Evolutionary conservation across 2,888 invertebrate genomes (phyloP).

Genomic region (Hesperia comma): DNA sequence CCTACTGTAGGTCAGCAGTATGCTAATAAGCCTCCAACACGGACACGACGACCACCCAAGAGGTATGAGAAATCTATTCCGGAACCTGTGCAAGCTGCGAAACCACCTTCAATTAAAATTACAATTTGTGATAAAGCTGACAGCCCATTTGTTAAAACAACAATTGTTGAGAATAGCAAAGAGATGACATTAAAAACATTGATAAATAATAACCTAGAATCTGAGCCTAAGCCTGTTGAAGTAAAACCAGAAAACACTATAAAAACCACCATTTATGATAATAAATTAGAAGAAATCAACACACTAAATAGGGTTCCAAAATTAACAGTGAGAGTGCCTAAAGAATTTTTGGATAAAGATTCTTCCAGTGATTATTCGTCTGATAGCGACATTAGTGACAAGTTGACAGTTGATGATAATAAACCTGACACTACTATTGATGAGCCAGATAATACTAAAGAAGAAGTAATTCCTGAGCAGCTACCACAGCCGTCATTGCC

Average conservation of each 20-base stretch:
- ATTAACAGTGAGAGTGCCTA: slow-evolving; percentile 87
- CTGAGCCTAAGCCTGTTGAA: slow-evolving; percentile 55
- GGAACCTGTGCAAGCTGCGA: slow-evolving; percentile 54
- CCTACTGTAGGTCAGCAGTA: slow-evolving; percentile 71
- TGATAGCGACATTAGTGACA: slow-evolving; percentile 85
- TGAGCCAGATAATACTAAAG: slow-evolving; percentile 46
- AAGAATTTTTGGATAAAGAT: slow-evolving; percentile 82
- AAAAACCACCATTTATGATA: slow-evolving; percentile 79
- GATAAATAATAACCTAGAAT: slow-evolving; percentile 71
- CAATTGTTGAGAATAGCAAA: slow-evolving; percentile 71
- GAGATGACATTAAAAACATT: slow-evolving; percentile 69
- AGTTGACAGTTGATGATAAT: slow-evolving; percentile 83
- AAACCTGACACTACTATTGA: slow-evolving; percentile 55
- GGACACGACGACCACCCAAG: slow-evolving; percentile 73
- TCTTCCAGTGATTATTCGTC: slow-evolving; percentile 81
- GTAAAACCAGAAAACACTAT: slow-evolving; percentile 68
- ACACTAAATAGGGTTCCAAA: slow-evolving; percentile 86
- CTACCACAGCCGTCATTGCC: slow-evolving; percentile 38
- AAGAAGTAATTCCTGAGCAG: slow-evolving; percentile 41
- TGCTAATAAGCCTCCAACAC: slow-evolving; percentile 67
- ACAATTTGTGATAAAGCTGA: slow-evolving; percentile 80
- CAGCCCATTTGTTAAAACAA: slow-evolving; percentile 77
- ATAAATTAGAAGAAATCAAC: slow-evolving; percentile 72
- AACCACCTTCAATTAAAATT: slow-evolving; percentile 76
- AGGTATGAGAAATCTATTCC: slow-evolving; percentile 67